Conservation (phyloP, 2,113 vertebrate species). For the Cyprinodon tularosa region DNA sequence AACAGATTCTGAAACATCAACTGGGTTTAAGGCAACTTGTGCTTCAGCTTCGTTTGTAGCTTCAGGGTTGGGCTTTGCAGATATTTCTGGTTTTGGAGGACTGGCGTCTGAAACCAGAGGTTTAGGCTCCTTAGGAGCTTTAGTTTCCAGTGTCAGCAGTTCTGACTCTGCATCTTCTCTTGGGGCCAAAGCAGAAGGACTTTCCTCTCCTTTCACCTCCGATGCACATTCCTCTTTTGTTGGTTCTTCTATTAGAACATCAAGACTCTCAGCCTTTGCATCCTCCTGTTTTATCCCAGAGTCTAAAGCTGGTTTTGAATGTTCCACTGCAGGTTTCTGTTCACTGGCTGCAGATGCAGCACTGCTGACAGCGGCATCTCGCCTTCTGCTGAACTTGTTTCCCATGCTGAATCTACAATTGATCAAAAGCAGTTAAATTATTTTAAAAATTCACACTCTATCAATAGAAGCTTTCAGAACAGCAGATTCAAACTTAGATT, state of each 20-base stretch:
- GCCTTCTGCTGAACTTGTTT: constrained; percentile 61
- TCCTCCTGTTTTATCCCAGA: constrained; percentile 21
- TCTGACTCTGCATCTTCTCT: constrained; percentile 27
- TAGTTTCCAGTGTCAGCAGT: constrained; percentile 14
- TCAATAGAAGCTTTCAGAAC: background rate
- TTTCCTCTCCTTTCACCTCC: constrained; percentile 7
- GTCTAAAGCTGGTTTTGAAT: constrained; percentile 12
- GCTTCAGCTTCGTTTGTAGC: constrained; percentile 7
- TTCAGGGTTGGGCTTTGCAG: constrained; percentile 9
- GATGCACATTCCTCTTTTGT: constrained; percentile 33
- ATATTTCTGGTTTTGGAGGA: constrained; percentile 8
- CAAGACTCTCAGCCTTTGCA: constrained; percentile 1
- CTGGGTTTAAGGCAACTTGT: constrained; percentile 20
- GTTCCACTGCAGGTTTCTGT: constrained; percentile 39
- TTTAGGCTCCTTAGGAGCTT: constrained; percentile 25
- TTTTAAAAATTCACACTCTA: background rate
- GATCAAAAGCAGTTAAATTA: background rate
- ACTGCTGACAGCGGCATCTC: constrained; percentile 10
- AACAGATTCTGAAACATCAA: constrained; percentile 9
- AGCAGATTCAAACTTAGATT: background rate
- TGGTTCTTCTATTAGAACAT: constrained; percentile 26
- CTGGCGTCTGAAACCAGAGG: constrained; percentile 8
- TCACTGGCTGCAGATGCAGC: constrained; percentile 32
- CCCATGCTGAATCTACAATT: constrained; percentile 71
- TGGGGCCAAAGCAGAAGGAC: background rate